Base-by-base conservation (phyloP, 1,140 invertebrate species). In the Popillia japonica region DNA sequence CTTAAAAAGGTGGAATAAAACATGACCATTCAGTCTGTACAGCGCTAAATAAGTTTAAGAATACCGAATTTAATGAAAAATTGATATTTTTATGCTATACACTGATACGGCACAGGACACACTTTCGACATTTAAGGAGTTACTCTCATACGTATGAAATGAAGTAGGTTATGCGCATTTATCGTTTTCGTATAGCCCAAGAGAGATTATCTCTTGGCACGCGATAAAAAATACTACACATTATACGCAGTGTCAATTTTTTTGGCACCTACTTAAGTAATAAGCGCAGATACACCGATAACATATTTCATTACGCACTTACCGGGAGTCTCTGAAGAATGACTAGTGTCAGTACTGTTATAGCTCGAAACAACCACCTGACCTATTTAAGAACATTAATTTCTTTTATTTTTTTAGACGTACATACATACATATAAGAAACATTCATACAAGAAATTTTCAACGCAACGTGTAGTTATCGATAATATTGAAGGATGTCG, bases 231-330 rank as follows among this genome's bases (percentile, higher is more conserved):
- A 34, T 68, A 6, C 27, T 10, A 23, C 20, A 68, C 61, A 68
- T 68, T 68, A 34, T 68, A 68, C 22, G 61, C 22, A 22, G 22
- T 68, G 61, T 68, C 61, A 68, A 68, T 68, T 68, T 68, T 22
- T 68, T 68, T 68, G 61, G 27, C 61, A 68, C 61, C 22, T 68
- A 68, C 61, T 68, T 68, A 68, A 68, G 61, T 68, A 68, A 68
- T 68, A 20, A 68, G 61, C 61, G 22, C 27, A 68, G 61, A 68
- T 68, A 27, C 61, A 27, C 22, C 22, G 61, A 68, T 68, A 68
- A 20, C 22, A 68, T 68, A 68, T 68, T 68, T 68, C 61, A 68
- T 34, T 68, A 68, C 61, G 22, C 61, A 68, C 61, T 68, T 68
- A 68, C 61, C 61, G 27, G 17, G 61, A 68, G 17, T 22, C 1